A percentile compares a stretch with the other conserved stretches of the same genome.
phyloP scores from a whole-genome alignment of 2,113 vertebrate species.

The Odontophorus gujanensis region DNA sequence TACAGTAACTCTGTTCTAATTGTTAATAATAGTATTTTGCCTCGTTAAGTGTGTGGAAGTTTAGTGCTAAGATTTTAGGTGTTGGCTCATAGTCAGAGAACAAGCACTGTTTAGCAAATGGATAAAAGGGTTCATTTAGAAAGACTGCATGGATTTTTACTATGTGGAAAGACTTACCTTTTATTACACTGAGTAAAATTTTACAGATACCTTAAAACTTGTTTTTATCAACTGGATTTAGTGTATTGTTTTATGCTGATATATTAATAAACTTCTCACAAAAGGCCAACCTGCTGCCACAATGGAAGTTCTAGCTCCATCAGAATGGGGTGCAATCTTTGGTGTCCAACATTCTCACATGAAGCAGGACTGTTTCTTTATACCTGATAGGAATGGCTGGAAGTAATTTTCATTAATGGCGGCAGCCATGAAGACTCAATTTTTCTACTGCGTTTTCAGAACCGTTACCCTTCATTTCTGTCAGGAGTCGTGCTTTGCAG shows the following conservation, averaged over 20 bases:
- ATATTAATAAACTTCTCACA: neutral
- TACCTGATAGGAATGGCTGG: neutral
- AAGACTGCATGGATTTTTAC: neutral
- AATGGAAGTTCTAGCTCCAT: neutral
- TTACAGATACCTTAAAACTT: neutral
- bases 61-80: neutral
- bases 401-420: neutral
- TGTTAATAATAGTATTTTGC: constrained; percentile 46
- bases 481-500: neutral
- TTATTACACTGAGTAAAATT: constrained; percentile 1
- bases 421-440: neutral
- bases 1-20: constrained; percentile 21
- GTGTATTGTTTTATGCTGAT: neutral
- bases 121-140: too few species aligned
- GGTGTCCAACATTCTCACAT: neutral
- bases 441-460: constrained; percentile 6
- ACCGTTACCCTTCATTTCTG: constrained; percentile 15
- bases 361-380: neutral
- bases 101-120: neutral
- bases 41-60: neutral
- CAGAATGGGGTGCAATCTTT: neutral
- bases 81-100: neutral
- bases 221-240: constrained; percentile 2
- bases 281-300: neutral
- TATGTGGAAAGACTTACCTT: neutral